A percentile compares a stretch with the other conserved stretches of the same genome.
phyloP scores from a whole-genome alignment of 2,888 invertebrate genomes.

The Apoda limacodes region DNA sequence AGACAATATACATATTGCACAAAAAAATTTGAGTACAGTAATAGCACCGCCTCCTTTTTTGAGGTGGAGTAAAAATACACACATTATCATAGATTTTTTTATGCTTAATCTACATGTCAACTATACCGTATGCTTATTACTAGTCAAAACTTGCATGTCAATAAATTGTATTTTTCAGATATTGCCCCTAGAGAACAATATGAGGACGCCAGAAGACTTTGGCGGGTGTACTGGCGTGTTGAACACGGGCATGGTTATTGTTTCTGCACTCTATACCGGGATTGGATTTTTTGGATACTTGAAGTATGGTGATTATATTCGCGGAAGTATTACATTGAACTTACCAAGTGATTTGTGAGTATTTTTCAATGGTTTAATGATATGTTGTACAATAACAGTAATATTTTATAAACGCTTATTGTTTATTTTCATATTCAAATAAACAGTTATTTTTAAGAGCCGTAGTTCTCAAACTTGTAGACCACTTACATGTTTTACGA shows the following conservation, averaged over 20 bases:
- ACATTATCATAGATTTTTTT: no score
- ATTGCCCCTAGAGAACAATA: conserved; percentile 91
- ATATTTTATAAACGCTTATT: no score
- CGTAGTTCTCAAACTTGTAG: no score
- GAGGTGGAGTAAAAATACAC: no score
- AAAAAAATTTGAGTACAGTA: no score
- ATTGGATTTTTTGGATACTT: conserved; percentile 94
- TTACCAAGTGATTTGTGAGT: conserved; percentile 82
- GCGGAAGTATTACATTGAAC: conserved; percentile 89
- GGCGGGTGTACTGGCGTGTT: conserved; percentile 87
- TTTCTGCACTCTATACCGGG: conserved; percentile 83
- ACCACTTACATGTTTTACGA: no score
- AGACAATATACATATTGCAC: no score
- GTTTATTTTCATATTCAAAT: no score
- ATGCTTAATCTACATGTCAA: background rate
- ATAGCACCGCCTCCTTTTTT: no score
- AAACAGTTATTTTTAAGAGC: no score
- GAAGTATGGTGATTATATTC: conserved; percentile 84
- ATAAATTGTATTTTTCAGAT: conserved; percentile 67
- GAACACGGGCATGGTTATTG: conserved; percentile 90
- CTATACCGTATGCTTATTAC: background rate
- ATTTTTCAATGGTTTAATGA: no score
- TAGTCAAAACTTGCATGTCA: background rate
- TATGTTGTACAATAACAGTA: no score
- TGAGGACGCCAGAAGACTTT: conserved; percentile 88